Conservation (phyloP, 2,888 invertebrate species). For the Tinea semifulvella region DNA sequence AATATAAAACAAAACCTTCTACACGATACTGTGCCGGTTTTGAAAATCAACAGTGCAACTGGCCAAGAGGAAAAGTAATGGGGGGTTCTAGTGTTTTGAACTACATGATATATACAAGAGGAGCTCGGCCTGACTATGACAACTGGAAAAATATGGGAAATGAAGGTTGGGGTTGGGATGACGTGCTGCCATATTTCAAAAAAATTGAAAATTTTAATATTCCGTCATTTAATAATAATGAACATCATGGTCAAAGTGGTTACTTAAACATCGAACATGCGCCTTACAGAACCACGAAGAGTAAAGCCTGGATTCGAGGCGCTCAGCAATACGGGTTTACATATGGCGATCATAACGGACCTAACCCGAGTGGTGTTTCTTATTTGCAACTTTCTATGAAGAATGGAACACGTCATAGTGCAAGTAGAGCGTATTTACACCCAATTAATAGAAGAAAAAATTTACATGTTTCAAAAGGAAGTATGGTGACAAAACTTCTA, state of each 20-base stretch:
- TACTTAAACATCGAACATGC: constrained; percentile 64
- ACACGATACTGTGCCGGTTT: constrained; percentile 77
- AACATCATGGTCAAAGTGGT: constrained; percentile 65
- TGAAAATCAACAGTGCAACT: constrained; percentile 77
- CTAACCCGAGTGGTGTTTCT: constrained; percentile 69
- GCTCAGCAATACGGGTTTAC: constrained; percentile 69
- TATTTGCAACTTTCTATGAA: constrained; percentile 70
- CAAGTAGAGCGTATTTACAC: constrained; percentile 72
- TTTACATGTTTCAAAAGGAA: constrained; percentile 67
- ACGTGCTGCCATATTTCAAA: constrained; percentile 79
- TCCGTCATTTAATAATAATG: constrained; percentile 55
- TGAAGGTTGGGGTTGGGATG: constrained; percentile 76
- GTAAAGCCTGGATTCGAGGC: constrained; percentile 68
- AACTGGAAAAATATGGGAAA: constrained; percentile 78
- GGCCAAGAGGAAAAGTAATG: constrained; percentile 83
- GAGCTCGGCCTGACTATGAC: constrained; percentile 77
- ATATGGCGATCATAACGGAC: constrained; percentile 69
- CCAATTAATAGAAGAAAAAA: constrained; percentile 68
- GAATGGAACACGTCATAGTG: constrained; percentile 73
- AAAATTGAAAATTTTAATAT: constrained; percentile 78
- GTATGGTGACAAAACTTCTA: constrained; percentile 67
- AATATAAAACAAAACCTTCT: constrained; percentile 81
- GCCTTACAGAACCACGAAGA: constrained; percentile 57
- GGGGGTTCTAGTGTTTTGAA: constrained; percentile 85
- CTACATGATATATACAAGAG: constrained; percentile 82